Conservation (phyloP, 1,140 invertebrate species). For the roundworm (Caenorhabditis elegans) region DNA sequence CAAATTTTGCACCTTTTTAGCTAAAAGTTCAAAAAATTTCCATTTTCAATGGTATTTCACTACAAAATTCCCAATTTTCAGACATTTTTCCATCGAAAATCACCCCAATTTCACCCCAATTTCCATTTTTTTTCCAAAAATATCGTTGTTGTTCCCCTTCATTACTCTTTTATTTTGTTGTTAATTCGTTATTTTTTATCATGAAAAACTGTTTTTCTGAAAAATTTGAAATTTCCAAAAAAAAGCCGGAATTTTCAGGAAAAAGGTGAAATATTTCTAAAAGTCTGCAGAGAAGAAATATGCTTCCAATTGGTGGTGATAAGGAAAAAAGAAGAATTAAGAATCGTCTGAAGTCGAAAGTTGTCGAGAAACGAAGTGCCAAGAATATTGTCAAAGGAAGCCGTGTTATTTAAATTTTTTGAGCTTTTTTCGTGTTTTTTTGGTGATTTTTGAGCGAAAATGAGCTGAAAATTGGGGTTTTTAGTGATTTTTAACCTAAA, state of each 20-base stretch:
- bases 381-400: background rate
- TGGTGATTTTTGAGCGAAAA: background rate
- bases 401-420: background rate
- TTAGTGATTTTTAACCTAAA: too few species aligned
- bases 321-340: background rate
- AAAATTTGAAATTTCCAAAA: background rate
- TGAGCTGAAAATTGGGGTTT: too few species aligned
- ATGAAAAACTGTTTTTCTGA: background rate
- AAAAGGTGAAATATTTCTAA: slow-evolving; percentile 44
- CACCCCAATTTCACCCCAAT: too few species aligned
- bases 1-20: too few species aligned
- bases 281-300: slow-evolving; percentile 42
- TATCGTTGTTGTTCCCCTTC: too few species aligned
- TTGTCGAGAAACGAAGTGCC: background rate
- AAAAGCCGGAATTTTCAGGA: too few species aligned
- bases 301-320: slow-evolving; percentile 39
- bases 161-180: too few species aligned
- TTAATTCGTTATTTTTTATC: background rate
- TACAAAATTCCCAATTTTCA: too few species aligned
- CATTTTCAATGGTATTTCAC: too few species aligned
- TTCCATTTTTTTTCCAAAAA: too few species aligned
- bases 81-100: too few species aligned
- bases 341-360: background rate
- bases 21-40: too few species aligned
- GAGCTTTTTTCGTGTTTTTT: background rate